Percentiles rank a stretch among this genome's conserved stretches.
Evolutionary conservation across 2,113 vertebrate genomes (phyloP).

Genomic region (Myanophis thanlyinensis): DNA sequence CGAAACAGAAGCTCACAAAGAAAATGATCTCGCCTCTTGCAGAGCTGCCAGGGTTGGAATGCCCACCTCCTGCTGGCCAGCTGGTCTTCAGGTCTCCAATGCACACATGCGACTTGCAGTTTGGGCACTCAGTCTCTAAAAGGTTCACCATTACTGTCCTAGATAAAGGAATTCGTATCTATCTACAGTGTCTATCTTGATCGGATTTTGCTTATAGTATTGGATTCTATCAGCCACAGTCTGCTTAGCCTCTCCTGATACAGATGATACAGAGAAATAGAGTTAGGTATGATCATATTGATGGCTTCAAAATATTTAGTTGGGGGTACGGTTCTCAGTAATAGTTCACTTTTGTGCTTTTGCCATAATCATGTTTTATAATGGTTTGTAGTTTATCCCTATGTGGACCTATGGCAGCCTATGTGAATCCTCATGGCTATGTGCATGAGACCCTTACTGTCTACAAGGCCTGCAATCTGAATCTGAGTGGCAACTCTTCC

Average conservation of each 20-base stretch:
- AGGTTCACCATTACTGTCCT: no score
- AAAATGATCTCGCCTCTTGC: no score
- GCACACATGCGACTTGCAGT: no score
- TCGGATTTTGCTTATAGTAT: background rate
- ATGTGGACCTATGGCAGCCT: slow-evolving; percentile 97
- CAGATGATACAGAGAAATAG: background rate
- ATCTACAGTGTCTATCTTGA: background rate
- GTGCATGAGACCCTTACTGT: slow-evolving; percentile 96
- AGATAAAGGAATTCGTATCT: background rate
- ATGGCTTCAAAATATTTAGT: background rate
- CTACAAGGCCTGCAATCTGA: slow-evolving; percentile 91
- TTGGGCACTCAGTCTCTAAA: no score
- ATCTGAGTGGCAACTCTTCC: slow-evolving; percentile 86
- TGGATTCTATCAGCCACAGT: background rate
- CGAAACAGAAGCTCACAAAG: no score
- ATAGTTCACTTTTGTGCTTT: background rate
- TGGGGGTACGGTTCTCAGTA: background rate
- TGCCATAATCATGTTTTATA: background rate
- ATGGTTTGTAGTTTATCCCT: slow-evolving; percentile 81
- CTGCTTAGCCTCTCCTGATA: background rate
- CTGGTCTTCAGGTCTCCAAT: no score
- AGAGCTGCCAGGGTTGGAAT: no score
- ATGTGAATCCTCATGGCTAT: slow-evolving; percentile 95
- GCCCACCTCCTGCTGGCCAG: no score
- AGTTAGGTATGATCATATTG: background rate